A percentile compares a stretch with the other conserved stretches of the same genome.
Conservation (phyloP, 1,140 invertebrate species). For the Heliconius congener region DNA sequence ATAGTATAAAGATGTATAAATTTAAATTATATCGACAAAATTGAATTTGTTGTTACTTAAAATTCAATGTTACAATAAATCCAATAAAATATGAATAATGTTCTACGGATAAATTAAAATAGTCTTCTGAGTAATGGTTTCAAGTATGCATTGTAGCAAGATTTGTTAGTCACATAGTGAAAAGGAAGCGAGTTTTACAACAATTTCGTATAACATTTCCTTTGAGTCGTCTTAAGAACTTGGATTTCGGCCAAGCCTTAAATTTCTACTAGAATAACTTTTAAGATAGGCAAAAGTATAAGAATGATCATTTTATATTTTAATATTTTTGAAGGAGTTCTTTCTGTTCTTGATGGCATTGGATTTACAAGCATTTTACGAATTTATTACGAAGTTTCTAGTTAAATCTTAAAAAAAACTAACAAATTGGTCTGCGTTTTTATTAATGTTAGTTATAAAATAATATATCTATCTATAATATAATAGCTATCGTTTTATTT, state of each 20-base stretch:
- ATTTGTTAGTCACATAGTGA: slow-evolving; percentile 36
- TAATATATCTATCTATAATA: too few species aligned
- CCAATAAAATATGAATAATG: not conserved
- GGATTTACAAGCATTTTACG: not conserved
- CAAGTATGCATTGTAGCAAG: slow-evolving; percentile 26
- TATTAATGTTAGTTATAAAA: not conserved
- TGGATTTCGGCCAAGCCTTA: slow-evolving; percentile 31
- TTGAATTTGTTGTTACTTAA: not conserved
- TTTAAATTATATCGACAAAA: not conserved
- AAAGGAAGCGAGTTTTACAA: slow-evolving; percentile 33
- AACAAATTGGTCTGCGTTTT: not conserved
- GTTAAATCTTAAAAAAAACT: not conserved
- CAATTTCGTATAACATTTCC: slow-evolving; percentile 28
- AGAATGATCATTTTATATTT: slow-evolving; percentile 10
- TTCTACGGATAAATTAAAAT: slow-evolving; percentile 18
- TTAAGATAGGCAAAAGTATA: slow-evolving; percentile 22
- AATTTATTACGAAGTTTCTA: not conserved
- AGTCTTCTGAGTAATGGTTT: slow-evolving; percentile 4
- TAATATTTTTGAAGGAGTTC: slow-evolving; percentile 2
- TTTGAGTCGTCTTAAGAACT: slow-evolving; percentile 23
- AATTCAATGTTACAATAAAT: not conserved
- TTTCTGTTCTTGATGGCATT: not conserved
- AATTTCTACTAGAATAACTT: slow-evolving; percentile 15
- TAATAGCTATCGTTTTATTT: too few species aligned
- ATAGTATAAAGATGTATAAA: not conserved